A percentile compares a stretch with the other conserved stretches of the same genome.
These are phyloP conservation scores for Brachirus orientalis DNA, from an alignment of 2,113 vertebrate genomes.

Conservation along the genomic window DNA sequence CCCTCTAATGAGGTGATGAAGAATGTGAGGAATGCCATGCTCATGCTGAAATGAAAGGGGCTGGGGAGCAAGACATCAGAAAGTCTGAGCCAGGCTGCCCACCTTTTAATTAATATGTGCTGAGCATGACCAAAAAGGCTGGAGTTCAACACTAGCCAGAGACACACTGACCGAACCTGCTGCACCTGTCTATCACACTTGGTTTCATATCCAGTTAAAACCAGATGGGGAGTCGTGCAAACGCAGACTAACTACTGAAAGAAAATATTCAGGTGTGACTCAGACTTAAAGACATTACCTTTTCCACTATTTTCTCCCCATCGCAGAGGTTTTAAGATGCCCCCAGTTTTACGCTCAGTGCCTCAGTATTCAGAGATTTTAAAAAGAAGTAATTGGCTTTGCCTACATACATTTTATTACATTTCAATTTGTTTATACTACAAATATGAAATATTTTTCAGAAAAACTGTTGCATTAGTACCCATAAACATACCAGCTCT, in stretches of 20 bases:
- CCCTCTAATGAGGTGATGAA: conserved; percentile 80
- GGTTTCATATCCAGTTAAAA: conserved; percentile 43
- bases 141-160: conserved; percentile 31
- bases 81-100: conserved; percentile 55
- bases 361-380: too few relatives aligned
- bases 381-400: too few relatives aligned
- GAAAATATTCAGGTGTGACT: conserved; percentile 60
- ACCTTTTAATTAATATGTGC: conserved; percentile 78
- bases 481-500: too few relatives aligned
- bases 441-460: too few relatives aligned
- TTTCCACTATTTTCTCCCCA: too few relatives aligned
- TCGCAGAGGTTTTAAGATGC: too few relatives aligned
- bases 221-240: conserved; percentile 42
- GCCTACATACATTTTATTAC: too few relatives aligned
- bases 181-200: conserved; percentile 41
- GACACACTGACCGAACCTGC: conserved; percentile 31
- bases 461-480: too few relatives aligned
- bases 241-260: conserved; percentile 57
- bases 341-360: too few relatives aligned
- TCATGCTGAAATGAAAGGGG: conserved; percentile 76
- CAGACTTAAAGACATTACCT: conserved; percentile 48
- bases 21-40: conserved; percentile 82
- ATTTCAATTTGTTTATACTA: too few relatives aligned
- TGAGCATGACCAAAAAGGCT: conserved; percentile 50
- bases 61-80: conserved; percentile 59